Evolutionary conservation across 2,797 vertebrate species (phyloP).

Genomic region (Otolemur crassicaudatus): DNA sequence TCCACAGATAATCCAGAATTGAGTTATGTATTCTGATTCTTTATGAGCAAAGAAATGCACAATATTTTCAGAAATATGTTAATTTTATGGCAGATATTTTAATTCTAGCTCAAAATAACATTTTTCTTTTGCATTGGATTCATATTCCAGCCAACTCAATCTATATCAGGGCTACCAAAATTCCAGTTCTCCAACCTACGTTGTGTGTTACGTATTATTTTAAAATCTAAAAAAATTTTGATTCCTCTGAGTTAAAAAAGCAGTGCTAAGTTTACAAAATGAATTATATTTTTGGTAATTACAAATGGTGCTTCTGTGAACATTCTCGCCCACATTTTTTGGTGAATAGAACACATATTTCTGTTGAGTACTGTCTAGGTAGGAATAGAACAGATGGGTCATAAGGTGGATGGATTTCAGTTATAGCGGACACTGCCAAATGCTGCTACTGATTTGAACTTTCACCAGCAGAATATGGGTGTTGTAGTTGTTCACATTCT

Average conservation of each 20-base stretch:
- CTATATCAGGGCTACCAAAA: neutral
- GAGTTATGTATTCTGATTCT: neutral
- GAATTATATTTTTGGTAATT: neutral
- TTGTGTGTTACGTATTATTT: neutral
- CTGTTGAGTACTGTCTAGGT: neutral
- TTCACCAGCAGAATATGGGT: neutral
- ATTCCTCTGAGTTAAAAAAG: neutral
- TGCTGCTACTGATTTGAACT: neutral
- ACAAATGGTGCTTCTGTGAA: neutral
- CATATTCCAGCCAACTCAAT: neutral
- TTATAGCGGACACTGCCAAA: neutral
- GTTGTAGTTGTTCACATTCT: neutral
- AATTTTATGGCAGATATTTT: neutral
- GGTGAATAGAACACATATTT: neutral
- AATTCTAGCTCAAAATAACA: neutral
- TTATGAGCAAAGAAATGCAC: neutral
- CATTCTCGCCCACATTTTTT: neutral
- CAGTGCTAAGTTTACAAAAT: neutral
- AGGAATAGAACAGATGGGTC: neutral
- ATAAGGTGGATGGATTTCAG: neutral
- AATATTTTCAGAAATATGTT: neutral
- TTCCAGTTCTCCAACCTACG: neutral
- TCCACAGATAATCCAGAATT: neutral
- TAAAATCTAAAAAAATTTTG: neutral
- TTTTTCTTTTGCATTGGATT: neutral